These are phyloP conservation scores for Tetramorium parvispinum DNA, from an alignment of 1,140 invertebrate species.

Conservation along the genomic window DNA sequence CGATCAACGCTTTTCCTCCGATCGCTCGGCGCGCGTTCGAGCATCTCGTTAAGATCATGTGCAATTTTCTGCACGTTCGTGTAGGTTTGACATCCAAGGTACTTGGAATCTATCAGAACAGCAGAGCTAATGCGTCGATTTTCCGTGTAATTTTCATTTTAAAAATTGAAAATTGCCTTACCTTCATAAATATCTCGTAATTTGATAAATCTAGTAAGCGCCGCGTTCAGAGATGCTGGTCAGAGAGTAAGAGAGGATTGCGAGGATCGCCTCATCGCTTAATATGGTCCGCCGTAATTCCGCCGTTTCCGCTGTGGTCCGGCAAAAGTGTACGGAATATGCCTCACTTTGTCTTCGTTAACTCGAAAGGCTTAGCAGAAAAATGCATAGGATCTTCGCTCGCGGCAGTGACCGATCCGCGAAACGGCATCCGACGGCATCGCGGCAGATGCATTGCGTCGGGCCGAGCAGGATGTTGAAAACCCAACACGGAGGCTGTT, in stretches of 20 bases:
- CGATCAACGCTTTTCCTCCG: slow-evolving; percentile 39
- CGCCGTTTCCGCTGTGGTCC: slow-evolving; percentile 24
- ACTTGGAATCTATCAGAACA: neutral
- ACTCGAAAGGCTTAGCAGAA: slow-evolving; percentile 50
- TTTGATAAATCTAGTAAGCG: slow-evolving; percentile 1
- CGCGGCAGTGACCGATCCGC: slow-evolving; percentile 56
- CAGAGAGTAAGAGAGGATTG: slow-evolving; percentile 6
- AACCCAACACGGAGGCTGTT: slow-evolving; percentile 74
- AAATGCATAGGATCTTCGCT: slow-evolving; percentile 51
- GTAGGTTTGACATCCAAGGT: neutral
- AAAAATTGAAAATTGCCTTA: slow-evolving; percentile 6
- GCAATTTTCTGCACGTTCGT: slow-evolving; percentile 11
- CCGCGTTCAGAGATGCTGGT: neutral
- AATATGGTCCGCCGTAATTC: slow-evolving; percentile 43
- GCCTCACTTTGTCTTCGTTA: slow-evolving; percentile 50
- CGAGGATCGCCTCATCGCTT: slow-evolving; percentile 8
- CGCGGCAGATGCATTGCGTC: slow-evolving; percentile 46
- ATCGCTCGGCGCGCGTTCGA: slow-evolving; percentile 17
- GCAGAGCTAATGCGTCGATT: neutral
- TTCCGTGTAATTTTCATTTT: neutral
- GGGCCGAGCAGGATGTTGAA: slow-evolving; percentile 74
- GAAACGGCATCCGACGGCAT: slow-evolving; percentile 34
- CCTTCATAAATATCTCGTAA: slow-evolving; percentile 11
- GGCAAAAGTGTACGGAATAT: slow-evolving; percentile 37
- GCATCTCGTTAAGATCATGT: slow-evolving; percentile 20